Conservation (phyloP, 2,888 invertebrate genomes). For the Ceriagrion tenellum region DNA sequence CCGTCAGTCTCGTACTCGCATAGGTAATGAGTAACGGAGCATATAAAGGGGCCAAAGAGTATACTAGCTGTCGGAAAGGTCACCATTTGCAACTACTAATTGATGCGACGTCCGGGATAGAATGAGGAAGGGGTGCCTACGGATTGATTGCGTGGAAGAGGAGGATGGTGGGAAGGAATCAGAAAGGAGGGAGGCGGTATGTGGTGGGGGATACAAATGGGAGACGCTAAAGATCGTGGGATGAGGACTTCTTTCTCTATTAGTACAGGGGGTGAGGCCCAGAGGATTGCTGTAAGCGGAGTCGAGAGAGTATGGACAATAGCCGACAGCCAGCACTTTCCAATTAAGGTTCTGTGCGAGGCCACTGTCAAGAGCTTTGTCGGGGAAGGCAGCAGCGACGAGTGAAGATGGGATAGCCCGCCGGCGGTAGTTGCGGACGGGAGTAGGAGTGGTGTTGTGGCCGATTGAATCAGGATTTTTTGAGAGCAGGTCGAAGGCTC, state of each 20-base stretch:
- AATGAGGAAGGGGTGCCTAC: background rate
- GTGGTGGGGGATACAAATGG: too few relatives aligned
- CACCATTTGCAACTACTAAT: background rate
- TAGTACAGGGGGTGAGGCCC: background rate
- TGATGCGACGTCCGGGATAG: background rate
- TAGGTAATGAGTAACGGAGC: background rate
- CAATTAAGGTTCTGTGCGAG: conserved; percentile 51
- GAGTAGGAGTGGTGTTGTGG: background rate
- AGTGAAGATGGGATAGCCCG: background rate
- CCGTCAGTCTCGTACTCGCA: background rate
- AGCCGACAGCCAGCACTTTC: conserved; percentile 55
- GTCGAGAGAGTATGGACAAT: conserved; percentile 50
- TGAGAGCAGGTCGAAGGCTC: background rate
- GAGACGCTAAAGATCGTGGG: background rate
- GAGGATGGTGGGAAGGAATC: background rate
- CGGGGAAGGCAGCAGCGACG: conserved; percentile 38
- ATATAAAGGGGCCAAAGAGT: background rate
- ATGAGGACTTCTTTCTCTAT: background rate
- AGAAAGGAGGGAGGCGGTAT: background rate
- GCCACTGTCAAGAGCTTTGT: conserved; percentile 60
- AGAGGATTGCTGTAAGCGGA: conserved; percentile 33
- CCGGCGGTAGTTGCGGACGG: background rate
- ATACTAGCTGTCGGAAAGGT: background rate
- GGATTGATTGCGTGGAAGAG: background rate
- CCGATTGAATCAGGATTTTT: background rate